phyloP scores from a whole-genome alignment of 2,888 invertebrate genomes.

The Rhamnusium bicolor region DNA sequence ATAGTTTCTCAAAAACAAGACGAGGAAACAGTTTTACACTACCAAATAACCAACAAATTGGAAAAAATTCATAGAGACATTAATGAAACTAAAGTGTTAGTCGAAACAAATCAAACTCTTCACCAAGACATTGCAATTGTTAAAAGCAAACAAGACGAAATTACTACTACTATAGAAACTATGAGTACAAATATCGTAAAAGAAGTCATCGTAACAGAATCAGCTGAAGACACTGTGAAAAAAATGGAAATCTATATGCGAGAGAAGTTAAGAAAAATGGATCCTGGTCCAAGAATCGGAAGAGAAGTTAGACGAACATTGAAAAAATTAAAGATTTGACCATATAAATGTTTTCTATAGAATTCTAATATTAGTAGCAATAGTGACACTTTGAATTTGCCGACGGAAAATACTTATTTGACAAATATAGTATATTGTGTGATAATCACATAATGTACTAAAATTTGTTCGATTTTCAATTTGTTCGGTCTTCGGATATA shows the following conservation, averaged over 20 bases:
- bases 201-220: slow-evolving; percentile 14
- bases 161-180: slow-evolving; percentile 1
- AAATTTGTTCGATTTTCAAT: no score
- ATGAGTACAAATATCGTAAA: slow-evolving; percentile 22
- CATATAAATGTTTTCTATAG: no score
- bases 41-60: slow-evolving; percentile 25
- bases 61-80: slow-evolving; percentile 36
- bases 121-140: slow-evolving; percentile 23
- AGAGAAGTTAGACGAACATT: slow-evolving; percentile 28
- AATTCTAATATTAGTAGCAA: no score
- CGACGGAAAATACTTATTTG: no score
- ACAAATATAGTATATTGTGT: no score
- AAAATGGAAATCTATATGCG: slow-evolving; percentile 6
- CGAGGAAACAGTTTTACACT: neutral
- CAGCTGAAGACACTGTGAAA: neutral
- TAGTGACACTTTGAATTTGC: no score
- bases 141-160: slow-evolving; percentile 34
- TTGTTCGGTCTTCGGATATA: no score
- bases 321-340: neutral
- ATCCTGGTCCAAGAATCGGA: slow-evolving; percentile 28
- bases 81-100: slow-evolving; percentile 32
- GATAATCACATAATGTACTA: no score
- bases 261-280: slow-evolving; percentile 34
- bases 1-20: neutral
- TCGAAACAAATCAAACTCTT: slow-evolving; percentile 26